Percentiles rank a stretch among this genome's conserved stretches.
Conservation (phyloP, 2,797 vertebrate species). For the Hippoglossus hippoglossus region DNA sequence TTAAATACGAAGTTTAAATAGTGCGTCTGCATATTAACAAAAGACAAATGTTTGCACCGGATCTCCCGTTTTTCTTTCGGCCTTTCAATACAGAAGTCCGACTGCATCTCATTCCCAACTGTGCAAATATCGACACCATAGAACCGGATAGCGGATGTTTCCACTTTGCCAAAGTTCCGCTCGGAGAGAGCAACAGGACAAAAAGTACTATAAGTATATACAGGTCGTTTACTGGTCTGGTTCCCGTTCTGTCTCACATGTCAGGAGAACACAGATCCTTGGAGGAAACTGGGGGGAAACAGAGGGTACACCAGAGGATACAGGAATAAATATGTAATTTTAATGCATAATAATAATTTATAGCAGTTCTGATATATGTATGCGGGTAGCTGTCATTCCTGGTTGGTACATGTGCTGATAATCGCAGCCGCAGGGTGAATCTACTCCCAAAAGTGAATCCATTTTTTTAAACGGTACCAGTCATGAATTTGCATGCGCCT, state of each 20-base stretch:
- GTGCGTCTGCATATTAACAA: conserved; percentile 43
- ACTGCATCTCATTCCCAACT: conserved; percentile 38
- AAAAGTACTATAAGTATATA: conserved; percentile 59
- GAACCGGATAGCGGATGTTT: conserved; percentile 39
- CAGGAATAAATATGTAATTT: conserved; percentile 81
- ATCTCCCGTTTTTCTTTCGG: conserved; percentile 24
- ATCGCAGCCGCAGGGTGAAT: conserved; percentile 48
- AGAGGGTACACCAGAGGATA: conserved; percentile 63
- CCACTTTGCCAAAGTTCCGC: conserved; percentile 51
- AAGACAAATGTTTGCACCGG: conserved; percentile 34
- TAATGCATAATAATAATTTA: conserved; percentile 67
- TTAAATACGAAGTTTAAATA: conserved; percentile 40
- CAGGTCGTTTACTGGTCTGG: conserved; percentile 49
- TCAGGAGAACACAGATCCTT: conserved; percentile 57
- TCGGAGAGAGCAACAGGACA: conserved; percentile 57
- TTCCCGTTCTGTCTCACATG: conserved; percentile 65
- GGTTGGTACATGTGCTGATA: conserved; percentile 65
- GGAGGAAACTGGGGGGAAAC: conserved; percentile 49
- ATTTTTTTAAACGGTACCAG: conserved; percentile 28
- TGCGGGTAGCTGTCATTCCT: conserved; percentile 67
- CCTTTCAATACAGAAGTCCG: conserved; percentile 34
- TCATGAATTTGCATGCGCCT: conserved; percentile 46
- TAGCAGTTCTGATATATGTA: conserved; percentile 71
- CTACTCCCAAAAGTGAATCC: conserved; percentile 27
- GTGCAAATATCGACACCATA: conserved; percentile 56